Conservation (phyloP, 1,140 invertebrate species). For the Andricus grossulariae region DNA sequence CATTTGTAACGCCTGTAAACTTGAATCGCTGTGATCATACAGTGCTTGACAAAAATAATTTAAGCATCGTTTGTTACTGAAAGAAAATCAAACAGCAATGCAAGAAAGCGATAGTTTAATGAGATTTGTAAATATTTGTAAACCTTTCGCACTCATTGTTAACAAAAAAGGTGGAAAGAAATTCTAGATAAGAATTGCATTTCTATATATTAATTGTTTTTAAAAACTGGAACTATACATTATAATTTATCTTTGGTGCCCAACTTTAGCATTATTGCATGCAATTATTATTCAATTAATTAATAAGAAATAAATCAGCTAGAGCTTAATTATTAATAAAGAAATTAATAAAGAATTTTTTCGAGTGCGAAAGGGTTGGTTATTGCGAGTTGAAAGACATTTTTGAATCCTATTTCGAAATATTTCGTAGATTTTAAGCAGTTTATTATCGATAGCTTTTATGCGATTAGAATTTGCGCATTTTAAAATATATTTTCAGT, state of each 20-base stretch:
- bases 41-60: conserved; percentile 3
- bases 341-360: neutral
- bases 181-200: no score
- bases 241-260: no score
- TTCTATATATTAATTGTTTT: no score
- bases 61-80: conserved; percentile 1
- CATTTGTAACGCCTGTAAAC: conserved; percentile 15
- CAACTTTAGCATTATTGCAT: neutral
- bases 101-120: conserved; percentile 23
- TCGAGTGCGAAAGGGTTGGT: neutral
- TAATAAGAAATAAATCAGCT: neutral
- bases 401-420: neutral
- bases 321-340: neutral
- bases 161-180: neutral
- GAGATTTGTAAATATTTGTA: conserved; percentile 1
- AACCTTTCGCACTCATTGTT: neutral
- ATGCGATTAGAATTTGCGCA: neutral
- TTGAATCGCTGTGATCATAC: conserved; percentile 19
- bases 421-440: neutral
- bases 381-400: neutral
- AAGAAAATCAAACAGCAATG: conserved; percentile 2
- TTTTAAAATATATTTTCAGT: neutral
- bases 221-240: no score
- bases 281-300: neutral
- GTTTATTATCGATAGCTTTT: neutral